Base-by-base conservation (phyloP, 1,140 invertebrate species). In the Chrysomallon squamiferum region DNA sequence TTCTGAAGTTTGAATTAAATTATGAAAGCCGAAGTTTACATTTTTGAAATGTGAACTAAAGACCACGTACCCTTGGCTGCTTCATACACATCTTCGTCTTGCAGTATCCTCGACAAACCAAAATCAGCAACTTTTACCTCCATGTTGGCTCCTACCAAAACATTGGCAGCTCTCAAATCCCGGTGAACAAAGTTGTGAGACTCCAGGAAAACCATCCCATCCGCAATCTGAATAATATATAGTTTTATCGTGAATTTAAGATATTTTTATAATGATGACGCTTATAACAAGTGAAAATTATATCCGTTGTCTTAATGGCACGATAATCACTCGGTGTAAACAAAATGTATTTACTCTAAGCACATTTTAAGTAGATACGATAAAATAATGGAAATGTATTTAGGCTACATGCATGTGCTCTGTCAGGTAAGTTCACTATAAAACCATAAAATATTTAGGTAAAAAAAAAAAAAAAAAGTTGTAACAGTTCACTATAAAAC, bases 11-110 rank as follows among this genome's bases (percentile, higher is more conserved):
- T 54, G 2, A 25, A 22, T 13, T 22, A 18, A 18, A 0, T 22
- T 13, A n/a, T 33, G 18, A n/a, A n/a, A n/a, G n/a, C n/a, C n/a
- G n/a, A n/a, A n/a, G n/a, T n/a, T n/a, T n/a, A n/a, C n/a, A n/a
- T n/a, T n/a, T n/a, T n/a, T n/a, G n/a, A 18, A 1, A 43, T 13
- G 33, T 25, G n/a, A n/a, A n/a, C 13, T 7, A 50, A 2, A 33
- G 29, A 5, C 5, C 22, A 57, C 68, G 72, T 82, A 86, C 88
- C 94, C 86, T 96, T 94, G 77, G 95, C 92, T 7, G 95, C 96
- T 85, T 95, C 97, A 83, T 98, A 98, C 81, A 97, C 95, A 81
- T 98, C 95, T 79, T 97, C 95, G 84, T 96, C 94, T 76, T 97
- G 96, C 4, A 97, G 92, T 70, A 73, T 32, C 65, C 95, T 89